Percentiles rank a stretch among this genome's conserved stretches.
These are phyloP conservation scores for Plectus sambesii DNA, from an alignment of 1,140 invertebrate species.

Conservation along the genomic window DNA sequence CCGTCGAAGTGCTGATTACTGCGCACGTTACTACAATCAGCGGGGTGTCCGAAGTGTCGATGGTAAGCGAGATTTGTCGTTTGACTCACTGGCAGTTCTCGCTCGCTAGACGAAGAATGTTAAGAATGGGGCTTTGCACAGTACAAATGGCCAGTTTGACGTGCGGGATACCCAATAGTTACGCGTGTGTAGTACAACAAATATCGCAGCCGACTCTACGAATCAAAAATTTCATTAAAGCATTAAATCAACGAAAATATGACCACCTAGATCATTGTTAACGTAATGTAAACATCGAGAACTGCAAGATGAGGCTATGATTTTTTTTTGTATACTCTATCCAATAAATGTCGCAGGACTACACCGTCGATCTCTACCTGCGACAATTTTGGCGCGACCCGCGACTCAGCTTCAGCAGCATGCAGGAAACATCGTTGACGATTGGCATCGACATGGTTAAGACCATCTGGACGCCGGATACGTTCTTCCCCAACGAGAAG, in stretches of 20 bases:
- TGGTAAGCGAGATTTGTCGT: slow-evolving; percentile 57
- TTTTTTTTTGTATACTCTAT: background rate
- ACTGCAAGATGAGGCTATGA: background rate
- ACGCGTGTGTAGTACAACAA: slow-evolving; percentile 4
- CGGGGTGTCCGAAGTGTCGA: slow-evolving; percentile 96
- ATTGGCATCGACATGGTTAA: slow-evolving; percentile 83
- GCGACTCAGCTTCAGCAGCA: slow-evolving; percentile 67
- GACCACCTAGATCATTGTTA: background rate
- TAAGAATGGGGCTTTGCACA: too few species aligned
- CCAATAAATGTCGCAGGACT: slow-evolving; percentile 78
- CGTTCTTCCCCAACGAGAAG: slow-evolving; percentile 83
- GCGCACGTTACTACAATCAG: slow-evolving; percentile 97
- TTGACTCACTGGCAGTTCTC: slow-evolving; percentile 1
- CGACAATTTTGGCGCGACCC: slow-evolving; percentile 95
- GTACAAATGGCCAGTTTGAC: too few species aligned
- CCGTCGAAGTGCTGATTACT: slow-evolving; percentile 87
- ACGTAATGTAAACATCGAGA: background rate
- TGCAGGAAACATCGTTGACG: slow-evolving; percentile 49
- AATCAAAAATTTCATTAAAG: too few species aligned
- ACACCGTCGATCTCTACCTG: slow-evolving; percentile 96
- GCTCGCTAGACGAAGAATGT: too few species aligned
- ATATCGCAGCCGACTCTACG: background rate
- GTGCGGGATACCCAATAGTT: background rate
- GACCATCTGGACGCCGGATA: slow-evolving; percentile 95
- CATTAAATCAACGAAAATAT: too few species aligned